Percentiles rank a stretch among this genome's conserved stretches.
phyloP scores from a whole-genome alignment of 2,888 invertebrate genomes.

The Gastracanthus pulcherrimus region DNA sequence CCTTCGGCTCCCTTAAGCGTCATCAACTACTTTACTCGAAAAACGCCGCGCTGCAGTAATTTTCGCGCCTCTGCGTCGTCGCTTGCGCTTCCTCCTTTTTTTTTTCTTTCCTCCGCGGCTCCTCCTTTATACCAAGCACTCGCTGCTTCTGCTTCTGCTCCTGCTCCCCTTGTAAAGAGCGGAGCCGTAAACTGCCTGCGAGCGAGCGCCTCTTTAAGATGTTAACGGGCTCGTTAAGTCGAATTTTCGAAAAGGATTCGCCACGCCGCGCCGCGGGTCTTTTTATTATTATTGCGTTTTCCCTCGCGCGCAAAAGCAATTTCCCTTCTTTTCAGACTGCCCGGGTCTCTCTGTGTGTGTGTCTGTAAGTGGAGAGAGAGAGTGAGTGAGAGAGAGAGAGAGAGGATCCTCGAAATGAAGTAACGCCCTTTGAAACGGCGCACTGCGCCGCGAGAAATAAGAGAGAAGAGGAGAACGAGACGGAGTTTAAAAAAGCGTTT shows the following conservation, averaged over 20 bases:
- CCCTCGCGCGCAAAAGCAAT: slow-evolving; percentile 42
- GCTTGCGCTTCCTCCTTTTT: background rate
- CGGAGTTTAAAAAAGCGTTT: slow-evolving; percentile 2
- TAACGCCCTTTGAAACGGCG: slow-evolving; percentile 40
- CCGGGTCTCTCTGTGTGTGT: background rate
- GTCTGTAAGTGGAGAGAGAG: background rate
- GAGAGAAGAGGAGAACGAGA: background rate
- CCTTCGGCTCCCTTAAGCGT: slow-evolving; percentile 50
- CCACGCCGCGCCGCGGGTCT: slow-evolving; percentile 35
- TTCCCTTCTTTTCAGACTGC: slow-evolving; percentile 26
- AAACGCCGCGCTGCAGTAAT: slow-evolving; percentile 50
- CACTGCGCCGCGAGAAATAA: slow-evolving; percentile 18
- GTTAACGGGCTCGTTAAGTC: slow-evolving; percentile 52
- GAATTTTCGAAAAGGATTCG: slow-evolving; percentile 46
- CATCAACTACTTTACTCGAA: slow-evolving; percentile 55
- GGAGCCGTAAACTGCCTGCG: slow-evolving; percentile 23
- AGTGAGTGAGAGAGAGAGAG: background rate
- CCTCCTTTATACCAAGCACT: background rate
- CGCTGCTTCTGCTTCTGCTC: background rate
- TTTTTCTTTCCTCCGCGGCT: background rate
- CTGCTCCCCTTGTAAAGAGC: background rate
- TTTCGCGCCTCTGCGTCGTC: slow-evolving; percentile 33
- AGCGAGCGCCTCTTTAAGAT: slow-evolving; percentile 31
- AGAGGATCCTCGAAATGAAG: slow-evolving; percentile 44
- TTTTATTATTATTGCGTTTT: slow-evolving; percentile 53